Conservation (phyloP, 2,888 invertebrate species). For the Microctonus hyperodae region DNA sequence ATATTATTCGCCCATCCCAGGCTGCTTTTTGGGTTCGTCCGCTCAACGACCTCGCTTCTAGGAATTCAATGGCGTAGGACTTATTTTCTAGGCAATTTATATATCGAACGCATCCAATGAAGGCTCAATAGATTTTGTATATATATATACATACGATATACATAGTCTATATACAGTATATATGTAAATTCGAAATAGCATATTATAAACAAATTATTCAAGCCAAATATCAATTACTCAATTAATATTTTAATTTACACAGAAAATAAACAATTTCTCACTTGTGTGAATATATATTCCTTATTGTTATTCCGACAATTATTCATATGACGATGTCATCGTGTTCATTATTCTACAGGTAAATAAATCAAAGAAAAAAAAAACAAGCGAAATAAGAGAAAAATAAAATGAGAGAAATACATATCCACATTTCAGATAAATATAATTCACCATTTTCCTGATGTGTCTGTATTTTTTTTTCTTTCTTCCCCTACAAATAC, state of each 20-base stretch:
- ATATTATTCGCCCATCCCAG: constrained; percentile 42
- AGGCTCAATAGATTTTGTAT: no score
- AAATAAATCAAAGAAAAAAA: not conserved
- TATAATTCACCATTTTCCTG: not conserved
- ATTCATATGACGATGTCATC: not conserved
- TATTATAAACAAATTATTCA: not conserved
- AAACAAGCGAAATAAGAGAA: no score
- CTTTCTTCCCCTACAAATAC: constrained; percentile 14
- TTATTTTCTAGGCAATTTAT: constrained; percentile 33
- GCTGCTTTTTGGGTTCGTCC: constrained; percentile 46
- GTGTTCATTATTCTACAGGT: not conserved
- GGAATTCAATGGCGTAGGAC: constrained; percentile 55
- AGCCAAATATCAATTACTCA: not conserved
- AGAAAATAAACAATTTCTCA: not conserved
- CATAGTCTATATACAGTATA: no score
- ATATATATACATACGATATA: no score
- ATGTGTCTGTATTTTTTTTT: not conserved
- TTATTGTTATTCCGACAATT: not conserved
- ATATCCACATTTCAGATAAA: not conserved
- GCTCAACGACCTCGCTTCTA: constrained; percentile 50
- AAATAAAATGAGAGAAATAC: not conserved
- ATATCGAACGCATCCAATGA: not conserved
- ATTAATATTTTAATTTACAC: not conserved
- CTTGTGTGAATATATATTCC: not conserved
- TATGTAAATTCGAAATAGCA: not conserved